phyloP scores from a whole-genome alignment of 2,888 invertebrate genomes.

The Tortricodes alternella region DNA sequence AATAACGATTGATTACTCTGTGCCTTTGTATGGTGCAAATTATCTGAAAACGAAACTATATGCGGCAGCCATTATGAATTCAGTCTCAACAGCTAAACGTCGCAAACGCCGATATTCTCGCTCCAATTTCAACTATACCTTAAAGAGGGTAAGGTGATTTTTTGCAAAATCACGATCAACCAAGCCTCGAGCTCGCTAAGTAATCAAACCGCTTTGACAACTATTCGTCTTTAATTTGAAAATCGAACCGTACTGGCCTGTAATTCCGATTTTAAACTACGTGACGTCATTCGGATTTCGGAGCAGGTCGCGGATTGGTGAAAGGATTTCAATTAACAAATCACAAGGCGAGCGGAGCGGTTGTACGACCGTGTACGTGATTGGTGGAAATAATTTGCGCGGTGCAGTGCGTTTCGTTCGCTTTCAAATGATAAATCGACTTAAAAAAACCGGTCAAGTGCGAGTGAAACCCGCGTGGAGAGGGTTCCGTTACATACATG shows the following conservation, averaged over 20 bases:
- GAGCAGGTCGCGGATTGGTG: constrained; percentile 9
- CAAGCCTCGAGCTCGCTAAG: neutral
- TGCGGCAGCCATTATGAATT: no score
- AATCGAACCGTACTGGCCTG: constrained; percentile 5
- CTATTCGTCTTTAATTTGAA: constrained; percentile 7
- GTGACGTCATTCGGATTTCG: neutral
- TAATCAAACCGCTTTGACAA: constrained; percentile 4
- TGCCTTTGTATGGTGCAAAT: no score
- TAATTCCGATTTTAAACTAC: constrained; percentile 13
- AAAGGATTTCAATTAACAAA: constrained; percentile 17
- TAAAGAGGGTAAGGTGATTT: neutral
- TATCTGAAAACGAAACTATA: no score
- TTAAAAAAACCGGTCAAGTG: no score
- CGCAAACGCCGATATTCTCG: no score
- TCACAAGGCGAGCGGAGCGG: constrained; percentile 6
- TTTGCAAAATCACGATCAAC: neutral
- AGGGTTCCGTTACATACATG: no score
- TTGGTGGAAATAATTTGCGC: constrained; percentile 14
- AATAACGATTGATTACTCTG: no score
- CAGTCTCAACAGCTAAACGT: no score
- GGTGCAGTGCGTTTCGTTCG: neutral
- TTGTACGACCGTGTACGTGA: constrained; percentile 1
- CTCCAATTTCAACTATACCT: neutral
- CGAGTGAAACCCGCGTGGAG: no score
- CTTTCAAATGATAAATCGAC: no score